Evolutionary conservation across 2,888 invertebrate species (phyloP), one percentile per base, ranked within the genome.

Genomic region (Drosophila quinaria): DNA sequence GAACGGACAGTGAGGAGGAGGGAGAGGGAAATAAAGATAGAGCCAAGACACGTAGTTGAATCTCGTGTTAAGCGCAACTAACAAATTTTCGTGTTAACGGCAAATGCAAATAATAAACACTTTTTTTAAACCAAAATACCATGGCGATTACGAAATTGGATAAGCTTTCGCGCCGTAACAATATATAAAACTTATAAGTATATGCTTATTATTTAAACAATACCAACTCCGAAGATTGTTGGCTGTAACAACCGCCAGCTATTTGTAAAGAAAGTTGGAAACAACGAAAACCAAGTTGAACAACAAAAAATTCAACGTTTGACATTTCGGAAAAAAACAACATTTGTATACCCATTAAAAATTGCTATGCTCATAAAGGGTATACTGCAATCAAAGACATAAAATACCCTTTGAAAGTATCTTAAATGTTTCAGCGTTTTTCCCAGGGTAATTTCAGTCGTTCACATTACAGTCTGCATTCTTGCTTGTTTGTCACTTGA

Each of bases 1-100:
- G 11, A n/a, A 25, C 8, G 6, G 25, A 8, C 3, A 8, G 50
- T 15, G 11, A 10, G 37, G 25, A n/a, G 11, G n/a, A 33, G 41
- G 8, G 8, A 29, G n/a, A 19, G 35, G 6, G 19, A 47, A 42
- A 33, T 10, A 6, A 33, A 22, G 41, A 51, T 50, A 25, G 44
- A 35, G 64, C 56, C 33, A 49, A 51, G 67, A 44, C 42, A 67
- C 77, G 77, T 71, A 74, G 74, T 78, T 78, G 78, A 78, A 74
- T 71, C 64, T 64, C 78, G 55, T 65, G 74, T 49, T 44, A 56
- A 58, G 55, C 22, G 44, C 39, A 66, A 44, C 62, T 52, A 68
- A 62, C 58, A 79, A 71, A 71, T 69, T 58, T 80, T 80, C 77
- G 77, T 70, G 80, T 80, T 80, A 80, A 71, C 72, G 66, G 69